Evolutionary conservation across 2,113 vertebrate genomes (phyloP).

Genomic region (Balaeniceps rex): DNA sequence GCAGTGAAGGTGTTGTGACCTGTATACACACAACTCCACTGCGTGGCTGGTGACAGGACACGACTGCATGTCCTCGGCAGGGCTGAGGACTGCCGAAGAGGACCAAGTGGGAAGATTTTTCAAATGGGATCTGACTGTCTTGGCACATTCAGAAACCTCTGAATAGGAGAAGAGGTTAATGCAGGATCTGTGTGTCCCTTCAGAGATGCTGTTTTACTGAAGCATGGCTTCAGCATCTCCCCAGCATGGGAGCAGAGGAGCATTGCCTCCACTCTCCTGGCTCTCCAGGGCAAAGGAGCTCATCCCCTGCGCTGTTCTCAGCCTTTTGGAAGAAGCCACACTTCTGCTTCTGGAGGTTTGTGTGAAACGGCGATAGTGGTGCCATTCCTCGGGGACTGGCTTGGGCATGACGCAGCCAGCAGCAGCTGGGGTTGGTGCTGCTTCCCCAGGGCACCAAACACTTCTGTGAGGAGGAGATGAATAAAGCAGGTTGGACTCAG

Average conservation of each 20-base stretch:
- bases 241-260: accelerated
- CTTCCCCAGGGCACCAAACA: background rate
- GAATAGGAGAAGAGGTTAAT: background rate
- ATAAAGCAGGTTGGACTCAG: background rate
- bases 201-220: background rate
- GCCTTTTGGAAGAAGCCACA: background rate
- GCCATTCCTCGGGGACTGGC: background rate
- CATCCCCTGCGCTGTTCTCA: background rate
- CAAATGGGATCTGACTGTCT: background rate
- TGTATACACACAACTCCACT: background rate
- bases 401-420: background rate
- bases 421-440: background rate
- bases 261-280: background rate
- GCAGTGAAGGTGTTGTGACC: background rate
- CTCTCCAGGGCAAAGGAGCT: background rate
- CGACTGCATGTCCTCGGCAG: background rate
- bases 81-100: background rate
- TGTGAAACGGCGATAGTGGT: background rate
- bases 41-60: background rate
- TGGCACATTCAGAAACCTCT: background rate
- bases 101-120: background rate
- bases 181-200: background rate
- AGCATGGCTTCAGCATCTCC: background rate
- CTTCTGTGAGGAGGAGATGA: background rate
- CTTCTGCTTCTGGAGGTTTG: background rate